Percentiles rank a stretch among this genome's conserved stretches.
These are phyloP conservation scores for Dimorphilus gyrociliatus DNA, from an alignment of 2,888 invertebrate genomes.

Conservation along the genomic window DNA sequence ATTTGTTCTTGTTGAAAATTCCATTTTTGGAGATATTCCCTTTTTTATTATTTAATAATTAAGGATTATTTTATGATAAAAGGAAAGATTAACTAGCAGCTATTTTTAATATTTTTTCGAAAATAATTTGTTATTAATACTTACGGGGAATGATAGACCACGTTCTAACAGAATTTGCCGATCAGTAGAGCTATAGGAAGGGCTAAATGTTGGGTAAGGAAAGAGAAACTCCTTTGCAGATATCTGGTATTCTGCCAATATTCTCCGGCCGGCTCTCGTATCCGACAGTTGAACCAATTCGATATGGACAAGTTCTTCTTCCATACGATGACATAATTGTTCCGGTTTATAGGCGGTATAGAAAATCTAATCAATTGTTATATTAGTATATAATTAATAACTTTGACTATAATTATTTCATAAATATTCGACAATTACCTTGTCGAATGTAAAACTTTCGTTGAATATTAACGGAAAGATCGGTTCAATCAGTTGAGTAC, in stretches of 20 bases:
- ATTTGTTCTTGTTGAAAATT: conserved; percentile 29
- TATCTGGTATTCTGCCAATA: conserved; percentile 27
- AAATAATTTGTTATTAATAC: conserved; percentile 9
- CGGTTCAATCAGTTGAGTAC: conserved; percentile 50
- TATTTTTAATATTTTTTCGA: conserved; percentile 2
- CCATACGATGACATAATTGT: conserved; percentile 25
- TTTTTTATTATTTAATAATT: no score
- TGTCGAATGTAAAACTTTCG: conserved; percentile 55
- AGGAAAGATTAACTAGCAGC: no score
- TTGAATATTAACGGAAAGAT: conserved; percentile 54
- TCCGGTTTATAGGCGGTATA: conserved; percentile 29
- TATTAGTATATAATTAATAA: no score
- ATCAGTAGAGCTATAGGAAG: conserved; percentile 22
- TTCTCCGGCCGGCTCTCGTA: conserved; percentile 19
- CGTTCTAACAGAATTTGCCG: conserved; percentile 27
- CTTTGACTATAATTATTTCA: background rate
- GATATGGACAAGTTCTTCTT: conserved; percentile 27
- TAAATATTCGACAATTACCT: conserved; percentile 37
- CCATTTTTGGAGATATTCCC: conserved; percentile 35
- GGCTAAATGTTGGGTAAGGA: conserved; percentile 26
- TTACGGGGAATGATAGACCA: conserved; percentile 32
- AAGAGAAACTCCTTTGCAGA: conserved; percentile 32
- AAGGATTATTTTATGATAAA: no score
- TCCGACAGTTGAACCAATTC: conserved; percentile 27
- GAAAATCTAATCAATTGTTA: conserved; percentile 13